Evolutionary conservation across 2,113 vertebrate species (phyloP), one percentile per base, ranked within the genome.

Genomic region (Polyodon spathula): DNA sequence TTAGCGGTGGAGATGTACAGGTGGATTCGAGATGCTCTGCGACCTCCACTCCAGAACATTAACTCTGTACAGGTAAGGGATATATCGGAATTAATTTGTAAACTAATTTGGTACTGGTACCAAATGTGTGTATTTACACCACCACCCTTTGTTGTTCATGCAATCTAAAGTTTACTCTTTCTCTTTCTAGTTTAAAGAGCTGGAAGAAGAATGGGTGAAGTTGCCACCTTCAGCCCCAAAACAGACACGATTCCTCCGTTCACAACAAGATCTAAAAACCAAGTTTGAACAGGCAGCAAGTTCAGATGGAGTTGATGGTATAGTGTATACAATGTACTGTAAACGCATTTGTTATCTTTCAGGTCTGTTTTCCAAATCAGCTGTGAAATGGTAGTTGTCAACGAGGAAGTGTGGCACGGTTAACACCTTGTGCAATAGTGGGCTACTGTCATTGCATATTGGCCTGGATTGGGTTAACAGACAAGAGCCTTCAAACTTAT

Each of bases 131-230:
- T 8, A 37, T 8, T 57, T 27, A 11, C 12, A 6, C 12, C 46
- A 6, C 12, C 37, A 3, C n/a, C 42, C 7, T 60, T 17, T 55
- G 41, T 2, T 59, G 41, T 59, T 57, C 44, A 39, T 9, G 43
- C 7, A 9, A 3, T 56, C 14, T 38, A 37, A 55, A 4, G 37
- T 6, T 54, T 14, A 14, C 56, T 66, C 11, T 63, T 66, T 55
- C 1, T 63, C 63, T 61, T 71, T 62, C n/a, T 61, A 98, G 96
- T 78, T 99, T 57, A 99, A 99, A 79, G 96, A 99, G 54, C 73
- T 99, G 63, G 96, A 99, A 78, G 96, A 99, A 77, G 96, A 99
- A 71, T 99, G 94, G 94, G 84, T 90, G 54, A 98, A 94, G 84
- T 71, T 98, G 38, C 90, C 94, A 12, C 72, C 85, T 2, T 66